These are phyloP conservation scores for Gallinago jamesoni DNA, from an alignment of 2,113 vertebrate genomes.

Conservation along the genomic window DNA sequence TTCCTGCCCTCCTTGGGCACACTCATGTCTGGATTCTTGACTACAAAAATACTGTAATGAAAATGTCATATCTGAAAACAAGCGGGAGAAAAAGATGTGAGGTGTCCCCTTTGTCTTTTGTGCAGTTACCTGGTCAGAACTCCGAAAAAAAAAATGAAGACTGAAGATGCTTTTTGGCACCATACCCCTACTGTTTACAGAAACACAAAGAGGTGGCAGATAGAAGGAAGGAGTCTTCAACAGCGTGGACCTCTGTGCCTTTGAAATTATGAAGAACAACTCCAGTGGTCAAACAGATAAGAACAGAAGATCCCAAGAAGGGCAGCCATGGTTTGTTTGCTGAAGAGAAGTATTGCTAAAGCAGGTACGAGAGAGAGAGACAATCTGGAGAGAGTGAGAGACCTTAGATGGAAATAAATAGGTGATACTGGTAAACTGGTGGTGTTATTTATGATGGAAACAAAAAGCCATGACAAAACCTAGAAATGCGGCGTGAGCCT, in stretches of 20 bases:
- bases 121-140: not conserved
- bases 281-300: not conserved
- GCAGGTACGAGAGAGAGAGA: not conserved
- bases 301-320: not conserved
- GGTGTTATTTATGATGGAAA: not conserved
- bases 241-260: accelerated
- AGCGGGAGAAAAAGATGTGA: not conserved
- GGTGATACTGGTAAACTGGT: not conserved
- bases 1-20: not conserved
- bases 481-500: not conserved
- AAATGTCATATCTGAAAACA: not conserved
- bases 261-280: not conserved
- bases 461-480: not conserved
- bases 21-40: not conserved
- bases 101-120: not conserved
- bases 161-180: not conserved
- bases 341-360: not conserved
- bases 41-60: not conserved
- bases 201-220: not conserved
- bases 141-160: not conserved
- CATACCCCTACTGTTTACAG: accelerated
- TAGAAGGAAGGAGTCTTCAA: not conserved
- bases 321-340: not conserved
- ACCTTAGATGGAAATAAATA: not conserved
- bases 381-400: not conserved